Conservation (phyloP, 2,888 invertebrate genomes). For the Epistrophella euchroma region DNA sequence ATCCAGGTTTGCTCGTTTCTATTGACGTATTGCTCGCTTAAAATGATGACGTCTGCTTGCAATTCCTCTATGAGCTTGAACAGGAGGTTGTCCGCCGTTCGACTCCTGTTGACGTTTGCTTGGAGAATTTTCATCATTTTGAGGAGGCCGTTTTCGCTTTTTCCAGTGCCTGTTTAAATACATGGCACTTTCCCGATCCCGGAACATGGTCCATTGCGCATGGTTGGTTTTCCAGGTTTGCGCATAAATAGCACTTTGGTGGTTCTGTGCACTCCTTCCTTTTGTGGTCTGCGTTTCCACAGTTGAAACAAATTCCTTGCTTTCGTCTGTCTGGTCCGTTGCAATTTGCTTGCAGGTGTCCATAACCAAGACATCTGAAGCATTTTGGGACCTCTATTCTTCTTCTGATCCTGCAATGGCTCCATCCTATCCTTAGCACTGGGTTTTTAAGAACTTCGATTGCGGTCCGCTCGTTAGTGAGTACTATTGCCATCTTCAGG, state of each 20-base stretch:
- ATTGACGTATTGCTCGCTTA: conserved; percentile 2
- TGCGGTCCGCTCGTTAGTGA: too few species aligned
- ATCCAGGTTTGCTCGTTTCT: neutral
- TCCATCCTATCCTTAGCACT: too few species aligned
- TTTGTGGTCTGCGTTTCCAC: conserved; percentile 1
- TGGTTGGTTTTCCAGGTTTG: too few species aligned
- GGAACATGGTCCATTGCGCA: too few species aligned
- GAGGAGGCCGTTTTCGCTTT: conserved; percentile 3
- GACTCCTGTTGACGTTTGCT: neutral
- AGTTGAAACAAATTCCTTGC: conserved; percentile 11
- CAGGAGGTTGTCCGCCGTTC: neutral
- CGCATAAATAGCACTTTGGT: too few species aligned
- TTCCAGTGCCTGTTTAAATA: neutral
- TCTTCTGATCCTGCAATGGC: too few species aligned
- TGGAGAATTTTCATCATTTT: neutral
- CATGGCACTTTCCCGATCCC: too few species aligned
- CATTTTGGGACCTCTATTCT: too few species aligned
- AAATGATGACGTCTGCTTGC: neutral
- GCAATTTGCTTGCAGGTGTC: conserved; percentile 18
- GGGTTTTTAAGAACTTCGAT: too few species aligned
- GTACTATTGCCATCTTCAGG: too few species aligned
- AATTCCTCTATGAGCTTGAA: neutral
- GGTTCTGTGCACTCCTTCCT: neutral
- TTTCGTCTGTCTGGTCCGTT: neutral
- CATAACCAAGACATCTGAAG: conserved; percentile 29